Percentiles rank a stretch among this genome's conserved stretches.
Evolutionary conservation across 2,797 vertebrate species (phyloP).

Genomic region (Tangara arthus): DNA sequence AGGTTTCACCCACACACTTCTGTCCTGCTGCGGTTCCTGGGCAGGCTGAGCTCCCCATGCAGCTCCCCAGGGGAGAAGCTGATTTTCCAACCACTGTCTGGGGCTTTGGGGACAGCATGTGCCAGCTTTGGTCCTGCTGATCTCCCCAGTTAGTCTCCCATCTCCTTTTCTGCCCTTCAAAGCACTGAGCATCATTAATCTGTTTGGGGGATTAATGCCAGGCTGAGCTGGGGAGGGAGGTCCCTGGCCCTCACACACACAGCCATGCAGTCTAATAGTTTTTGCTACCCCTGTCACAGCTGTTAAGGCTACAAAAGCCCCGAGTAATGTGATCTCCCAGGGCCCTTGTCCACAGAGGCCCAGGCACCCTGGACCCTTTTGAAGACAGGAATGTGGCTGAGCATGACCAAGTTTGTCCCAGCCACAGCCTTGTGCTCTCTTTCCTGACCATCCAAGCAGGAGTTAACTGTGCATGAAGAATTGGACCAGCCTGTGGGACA

Average conservation of each 20-base stretch:
- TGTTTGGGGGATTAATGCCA: constrained; percentile 31
- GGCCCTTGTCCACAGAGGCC: not conserved
- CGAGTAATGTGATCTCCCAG: constrained; percentile 43
- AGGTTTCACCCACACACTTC: accelerated
- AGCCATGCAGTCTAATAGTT: constrained; percentile 18
- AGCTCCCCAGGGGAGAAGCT: not conserved
- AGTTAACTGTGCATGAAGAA: not conserved
- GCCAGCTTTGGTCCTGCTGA: not conserved
- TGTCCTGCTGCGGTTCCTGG: accelerated
- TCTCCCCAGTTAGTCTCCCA: constrained; percentile 52
- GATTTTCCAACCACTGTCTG: not conserved
- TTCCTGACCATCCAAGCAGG: not conserved
- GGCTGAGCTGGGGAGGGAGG: not conserved
- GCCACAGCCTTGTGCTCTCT: not conserved
- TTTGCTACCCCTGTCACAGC: not conserved
- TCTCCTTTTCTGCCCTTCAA: constrained; percentile 54
- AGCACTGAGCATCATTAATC: constrained; percentile 32
- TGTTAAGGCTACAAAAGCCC: constrained; percentile 54
- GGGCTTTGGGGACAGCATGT: not conserved
- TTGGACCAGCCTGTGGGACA: not conserved
- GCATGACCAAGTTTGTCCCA: constrained; percentile 19
- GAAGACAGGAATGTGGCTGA: constrained; percentile 6
- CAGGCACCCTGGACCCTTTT: not conserved
- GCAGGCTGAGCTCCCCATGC: not conserved
- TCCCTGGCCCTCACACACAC: not conserved